Base-by-base conservation (phyloP, 2,113 vertebrate species). In the Neogale vison region DNA sequence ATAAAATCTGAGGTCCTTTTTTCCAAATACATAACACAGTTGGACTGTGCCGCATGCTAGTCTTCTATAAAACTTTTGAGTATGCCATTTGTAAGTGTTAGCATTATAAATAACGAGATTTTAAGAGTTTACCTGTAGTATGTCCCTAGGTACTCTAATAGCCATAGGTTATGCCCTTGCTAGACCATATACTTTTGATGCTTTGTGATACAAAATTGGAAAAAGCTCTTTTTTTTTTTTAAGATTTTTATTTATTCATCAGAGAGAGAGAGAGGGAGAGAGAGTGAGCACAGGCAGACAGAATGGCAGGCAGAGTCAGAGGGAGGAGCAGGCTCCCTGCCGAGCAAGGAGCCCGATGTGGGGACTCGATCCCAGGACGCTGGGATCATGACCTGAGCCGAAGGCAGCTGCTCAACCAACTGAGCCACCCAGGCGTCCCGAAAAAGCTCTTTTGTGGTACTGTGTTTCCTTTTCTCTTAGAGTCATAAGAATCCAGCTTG, bases 171-270 rank as follows among this genome's bases (percentile, higher is more conserved):
- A 72, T 69, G 10, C 17, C 92, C 69, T 55, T 92, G 45, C 47
- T 72, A 93, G 18, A 71, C 84, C 57, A 55, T 80, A 88, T 6
- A 91, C 24, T 26, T 63, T 74, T 86, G 74, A 59, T 88, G n/a
- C 83, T 81, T 86, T 26, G 18, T 86, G 88, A 31, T 76, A 69
- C 34, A 55, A 94, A 93, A 74, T 69, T 72, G 24, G 39, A 52
- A 92, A 76, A 88, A 90, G 20, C 36, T 93, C n/a, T 96, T 88
- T 50, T 85, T n/a, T n/a, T n/a, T n/a, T n/a, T n/a, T n/a, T n/a
- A n/a, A n/a, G n/a, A n/a, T n/a, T n/a, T n/a, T n/a, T n/a, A n/a
- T n/a, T n/a, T n/a, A n/a, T n/a, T n/a, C n/a, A n/a, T n/a, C n/a
- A n/a, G n/a, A n/a, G n/a, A n/a, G n/a, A n/a, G n/a, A n/a, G n/a